Base-by-base conservation (phyloP, 2,888 invertebrate species). In the Ochlodes sylvanus region DNA sequence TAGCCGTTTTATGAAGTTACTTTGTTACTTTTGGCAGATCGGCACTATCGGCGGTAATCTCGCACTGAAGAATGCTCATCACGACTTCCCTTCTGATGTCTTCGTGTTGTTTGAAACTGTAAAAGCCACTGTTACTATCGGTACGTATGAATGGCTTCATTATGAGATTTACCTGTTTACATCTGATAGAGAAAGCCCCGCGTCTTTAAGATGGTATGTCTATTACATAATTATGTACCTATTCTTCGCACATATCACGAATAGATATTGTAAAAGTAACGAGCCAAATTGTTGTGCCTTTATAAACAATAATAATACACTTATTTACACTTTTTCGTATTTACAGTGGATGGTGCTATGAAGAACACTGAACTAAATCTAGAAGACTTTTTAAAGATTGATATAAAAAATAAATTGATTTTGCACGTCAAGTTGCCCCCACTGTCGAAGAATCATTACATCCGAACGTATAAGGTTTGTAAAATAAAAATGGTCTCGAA, bases 11-110 rank as follows among this genome's bases (percentile, higher is more conserved):
- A 19, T 17, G 1, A 14, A 47, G 6, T 47, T 7, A 17, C 2
- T 4, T 52, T 52, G 32, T 50, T 69, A 41, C 47, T 66, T 63
- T 54, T 82, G 81, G 44, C 78, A 95, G 95, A 89, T 94, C 70
- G 97, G 96, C 27, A 95, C 95, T 0, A 86, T 97, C 69, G 97
- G 95, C 66, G 97, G 97, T n/a, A 97, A 97, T 72, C 76, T 93
- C 64, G 86, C 86, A 0, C 63, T 96, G 75, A 97, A 97, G 80
- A 94, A 96, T 77, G 79, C 87, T 19, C 94, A 96, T 76, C 90
- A 87, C 1, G 95, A 96, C 50, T 97, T 97, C 79, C 95, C 95
- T 0, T 97, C 97, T 0, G 97, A 97, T 79, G 79, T 97, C 10
- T 96, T 95, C 75, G 77, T 96, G 3, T 86, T 96, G 7, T 77